These are phyloP conservation scores for Cinclus cinclus DNA, from an alignment of 2,113 vertebrate species.

Conservation along the genomic window DNA sequence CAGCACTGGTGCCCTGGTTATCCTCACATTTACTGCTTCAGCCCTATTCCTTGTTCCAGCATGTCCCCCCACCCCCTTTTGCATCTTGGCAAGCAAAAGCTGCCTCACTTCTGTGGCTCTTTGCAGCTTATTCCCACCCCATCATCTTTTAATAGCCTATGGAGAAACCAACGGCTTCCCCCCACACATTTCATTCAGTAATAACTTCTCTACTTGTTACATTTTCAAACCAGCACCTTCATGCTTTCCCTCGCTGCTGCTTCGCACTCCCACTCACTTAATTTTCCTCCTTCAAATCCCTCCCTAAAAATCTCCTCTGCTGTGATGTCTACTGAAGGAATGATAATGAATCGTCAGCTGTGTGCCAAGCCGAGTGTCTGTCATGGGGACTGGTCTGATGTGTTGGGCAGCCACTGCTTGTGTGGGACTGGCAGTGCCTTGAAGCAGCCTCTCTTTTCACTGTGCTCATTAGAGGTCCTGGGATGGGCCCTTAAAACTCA, in stretches of 20 bases:
- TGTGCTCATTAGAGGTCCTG: background rate
- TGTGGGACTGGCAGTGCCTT: background rate
- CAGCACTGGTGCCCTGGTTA: background rate
- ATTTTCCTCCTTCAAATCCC: slow-evolving; percentile 64
- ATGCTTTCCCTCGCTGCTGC: slow-evolving; percentile 59
- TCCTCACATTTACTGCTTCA: background rate
- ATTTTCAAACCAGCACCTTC: slow-evolving; percentile 64
- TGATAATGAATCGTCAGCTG: slow-evolving; percentile 49
- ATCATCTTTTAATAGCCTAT: slow-evolving; percentile 54
- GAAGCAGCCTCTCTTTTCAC: background rate
- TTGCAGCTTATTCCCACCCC: slow-evolving; percentile 56
- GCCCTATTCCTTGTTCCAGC: background rate
- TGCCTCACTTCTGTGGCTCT: slow-evolving; percentile 41
- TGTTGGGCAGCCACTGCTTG: background rate
- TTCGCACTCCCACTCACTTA: slow-evolving; percentile 66
- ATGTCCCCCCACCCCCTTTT: background rate
- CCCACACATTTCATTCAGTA: slow-evolving; percentile 66
- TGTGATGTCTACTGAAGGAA: slow-evolving; percentile 58
- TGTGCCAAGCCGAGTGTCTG: slow-evolving; percentile 32
- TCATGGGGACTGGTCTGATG: background rate
- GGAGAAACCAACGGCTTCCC: slow-evolving; percentile 33
- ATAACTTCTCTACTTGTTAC: slow-evolving; percentile 59
- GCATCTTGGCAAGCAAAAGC: slow-evolving; percentile 28
- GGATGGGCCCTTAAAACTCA: background rate
- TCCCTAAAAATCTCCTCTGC: slow-evolving; percentile 56